Conservation (phyloP, 35 echinoderm and acorn worm species). For the Strongylocentrotus purpuratus region DNA sequence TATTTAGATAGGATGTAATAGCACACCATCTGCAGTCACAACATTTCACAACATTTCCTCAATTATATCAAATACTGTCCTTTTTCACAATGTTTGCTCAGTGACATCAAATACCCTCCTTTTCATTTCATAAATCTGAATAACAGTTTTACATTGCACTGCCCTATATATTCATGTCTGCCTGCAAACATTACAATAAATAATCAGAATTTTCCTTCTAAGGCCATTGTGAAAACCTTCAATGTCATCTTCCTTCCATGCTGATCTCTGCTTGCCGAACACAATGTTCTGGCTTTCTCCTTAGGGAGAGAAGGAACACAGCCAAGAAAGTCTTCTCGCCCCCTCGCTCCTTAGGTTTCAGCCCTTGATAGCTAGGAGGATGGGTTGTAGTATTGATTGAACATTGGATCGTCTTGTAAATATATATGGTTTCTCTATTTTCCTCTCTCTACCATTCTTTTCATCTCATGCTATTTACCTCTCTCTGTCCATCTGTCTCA, state of each 20-base stretch:
- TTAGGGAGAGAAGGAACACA: neutral
- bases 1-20: no score
- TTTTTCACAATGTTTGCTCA: neutral
- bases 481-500: no score
- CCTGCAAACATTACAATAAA: neutral
- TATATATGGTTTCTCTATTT: neutral
- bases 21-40: neutral
- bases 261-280: neutral
- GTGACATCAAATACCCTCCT: neutral
- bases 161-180: neutral
- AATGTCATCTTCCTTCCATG: neutral
- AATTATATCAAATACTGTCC: neutral
- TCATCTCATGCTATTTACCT: no score
- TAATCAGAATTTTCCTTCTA: neutral
- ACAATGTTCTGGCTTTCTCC: neutral
- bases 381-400: neutral
- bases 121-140: neutral
- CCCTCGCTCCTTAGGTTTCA: neutral
- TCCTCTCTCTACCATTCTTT: neutral
- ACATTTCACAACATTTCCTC: neutral
- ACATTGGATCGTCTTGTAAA: neutral
- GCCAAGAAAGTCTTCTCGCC: neutral
- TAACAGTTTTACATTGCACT: neutral
- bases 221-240: neutral
- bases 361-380: neutral